phyloP scores from a whole-genome alignment of 2,888 invertebrate species.

The Caprella mutica region DNA sequence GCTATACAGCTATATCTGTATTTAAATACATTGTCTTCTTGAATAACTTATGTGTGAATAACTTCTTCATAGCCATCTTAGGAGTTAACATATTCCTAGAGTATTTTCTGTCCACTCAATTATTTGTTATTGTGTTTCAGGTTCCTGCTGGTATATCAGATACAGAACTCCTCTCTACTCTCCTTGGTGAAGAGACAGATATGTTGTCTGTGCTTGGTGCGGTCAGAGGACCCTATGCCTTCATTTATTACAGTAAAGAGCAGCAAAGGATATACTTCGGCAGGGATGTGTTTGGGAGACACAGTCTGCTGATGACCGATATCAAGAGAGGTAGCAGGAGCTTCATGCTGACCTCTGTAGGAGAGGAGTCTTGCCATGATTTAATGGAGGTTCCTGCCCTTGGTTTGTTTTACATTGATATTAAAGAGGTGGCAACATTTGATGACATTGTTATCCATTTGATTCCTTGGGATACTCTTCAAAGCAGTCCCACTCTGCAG shows the following conservation, averaged over 20 bases:
- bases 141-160: slow-evolving; percentile 1
- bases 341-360: slow-evolving; percentile 38
- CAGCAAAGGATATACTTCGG: slow-evolving; percentile 59
- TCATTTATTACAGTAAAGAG: slow-evolving; percentile 59
- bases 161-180: too few relatives aligned
- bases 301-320: slow-evolving; percentile 56
- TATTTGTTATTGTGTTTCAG: slow-evolving; percentile 8
- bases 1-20: too few relatives aligned
- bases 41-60: too few relatives aligned
- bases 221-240: slow-evolving; percentile 71
- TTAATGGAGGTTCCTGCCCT: slow-evolving; percentile 40
- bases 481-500: too few relatives aligned
- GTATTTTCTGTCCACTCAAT: too few relatives aligned
- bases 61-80: too few relatives aligned
- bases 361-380: slow-evolving; percentile 11
- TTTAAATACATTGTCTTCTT: too few relatives aligned
- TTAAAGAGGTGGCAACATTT: background rate
- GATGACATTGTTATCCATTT: too few relatives aligned
- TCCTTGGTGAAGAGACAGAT: slow-evolving; percentile 35
- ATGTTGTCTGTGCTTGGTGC: slow-evolving; percentile 46
- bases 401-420: slow-evolving; percentile 41
- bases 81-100: too few relatives aligned
- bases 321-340: slow-evolving; percentile 8
- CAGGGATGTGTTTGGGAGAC: slow-evolving; percentile 72
- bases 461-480: too few relatives aligned